Evolutionary conservation across 2,888 invertebrate species (phyloP).

Genomic region (Amblyjoppa proteus): DNA sequence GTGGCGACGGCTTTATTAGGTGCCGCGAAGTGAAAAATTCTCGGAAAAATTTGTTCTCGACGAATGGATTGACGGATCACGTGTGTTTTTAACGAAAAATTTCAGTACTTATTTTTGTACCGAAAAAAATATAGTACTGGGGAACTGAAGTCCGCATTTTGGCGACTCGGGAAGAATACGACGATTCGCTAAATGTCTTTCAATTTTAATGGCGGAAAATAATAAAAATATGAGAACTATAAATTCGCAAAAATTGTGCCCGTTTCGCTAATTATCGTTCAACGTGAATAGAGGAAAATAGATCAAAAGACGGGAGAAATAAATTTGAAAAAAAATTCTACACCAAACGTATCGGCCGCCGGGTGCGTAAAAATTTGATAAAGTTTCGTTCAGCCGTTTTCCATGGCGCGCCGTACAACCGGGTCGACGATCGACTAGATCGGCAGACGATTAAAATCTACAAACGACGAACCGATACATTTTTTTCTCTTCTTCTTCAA

Average conservation of each 20-base stretch:
- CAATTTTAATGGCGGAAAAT: not conserved
- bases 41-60: not conserved
- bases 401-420: too few relatives aligned
- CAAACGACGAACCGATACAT: not conserved
- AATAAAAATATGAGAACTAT: not conserved
- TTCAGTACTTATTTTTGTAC: not conserved
- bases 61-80: not conserved
- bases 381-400: too few relatives aligned
- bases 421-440: too few relatives aligned
- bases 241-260: not conserved
- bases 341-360: too few relatives aligned
- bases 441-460: too few relatives aligned
- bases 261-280: too few relatives aligned
- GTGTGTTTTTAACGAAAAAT: not conserved
- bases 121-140: not conserved
- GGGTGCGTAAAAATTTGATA: too few relatives aligned
- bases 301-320: too few relatives aligned
- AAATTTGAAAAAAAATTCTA: too few relatives aligned
- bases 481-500: not conserved
- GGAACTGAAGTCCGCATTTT: not conserved
- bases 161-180: not conserved
- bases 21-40: not conserved
- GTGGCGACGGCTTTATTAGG: slow-evolving; percentile 24
- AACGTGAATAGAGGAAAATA: too few relatives aligned
- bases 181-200: not conserved